Conservation (phyloP, 35 echinoderm and acorn worm genomes). For the Apostichopus californicus region DNA sequence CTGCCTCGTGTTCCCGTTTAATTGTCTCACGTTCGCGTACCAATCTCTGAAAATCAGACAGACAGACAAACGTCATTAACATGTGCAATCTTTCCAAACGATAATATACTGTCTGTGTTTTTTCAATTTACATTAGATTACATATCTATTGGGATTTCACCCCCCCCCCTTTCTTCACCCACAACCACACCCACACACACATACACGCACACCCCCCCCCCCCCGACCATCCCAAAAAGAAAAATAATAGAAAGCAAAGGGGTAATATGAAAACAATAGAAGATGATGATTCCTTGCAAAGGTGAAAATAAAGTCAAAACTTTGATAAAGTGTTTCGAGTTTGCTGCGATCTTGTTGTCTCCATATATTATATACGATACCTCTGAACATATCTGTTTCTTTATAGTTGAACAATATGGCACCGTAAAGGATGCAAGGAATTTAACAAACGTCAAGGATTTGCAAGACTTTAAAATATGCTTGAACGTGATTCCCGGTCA, state of each 20-base stretch:
- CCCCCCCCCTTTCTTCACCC: no score
- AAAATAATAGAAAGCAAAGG: no score
- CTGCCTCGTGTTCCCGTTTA: slow-evolving; percentile 27
- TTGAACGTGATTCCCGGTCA: no score
- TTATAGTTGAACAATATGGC: background rate
- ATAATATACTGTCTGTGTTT: background rate
- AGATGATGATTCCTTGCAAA: background rate
- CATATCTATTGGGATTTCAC: background rate
- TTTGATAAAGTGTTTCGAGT: background rate
- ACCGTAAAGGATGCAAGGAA: no score
- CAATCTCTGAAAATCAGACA: background rate
- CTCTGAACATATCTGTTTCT: background rate
- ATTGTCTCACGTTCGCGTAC: background rate
- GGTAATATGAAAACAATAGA: no score
- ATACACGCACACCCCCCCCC: no score
- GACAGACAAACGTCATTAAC: background rate
- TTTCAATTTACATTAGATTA: background rate
- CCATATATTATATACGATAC: background rate
- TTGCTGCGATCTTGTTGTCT: background rate
- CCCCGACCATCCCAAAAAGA: no score
- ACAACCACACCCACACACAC: no score
- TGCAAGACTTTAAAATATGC: no score
- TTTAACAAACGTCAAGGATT: no score
- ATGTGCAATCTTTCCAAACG: background rate
- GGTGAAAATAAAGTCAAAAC: background rate